These are phyloP conservation scores for Drosophila pachea DNA, from an alignment of 1,140 invertebrate genomes.

Conservation along the genomic window DNA sequence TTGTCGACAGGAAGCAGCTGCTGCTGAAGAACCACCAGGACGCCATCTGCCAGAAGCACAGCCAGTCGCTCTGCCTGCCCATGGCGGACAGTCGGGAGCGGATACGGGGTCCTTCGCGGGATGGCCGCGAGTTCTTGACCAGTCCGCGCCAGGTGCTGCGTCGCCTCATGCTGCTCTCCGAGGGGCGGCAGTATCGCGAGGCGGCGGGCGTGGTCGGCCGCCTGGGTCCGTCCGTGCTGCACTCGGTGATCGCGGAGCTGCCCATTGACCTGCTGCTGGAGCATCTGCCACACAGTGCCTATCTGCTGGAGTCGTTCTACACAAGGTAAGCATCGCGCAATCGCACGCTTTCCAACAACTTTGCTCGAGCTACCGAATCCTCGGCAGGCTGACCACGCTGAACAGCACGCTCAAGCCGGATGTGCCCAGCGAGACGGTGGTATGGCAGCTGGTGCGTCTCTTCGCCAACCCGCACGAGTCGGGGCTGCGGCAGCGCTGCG, in stretches of 20 bases:
- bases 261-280: conserved; percentile 93
- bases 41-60: conserved; percentile 42
- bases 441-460: conserved; percentile 89
- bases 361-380: not conserved
- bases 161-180: conserved; percentile 86
- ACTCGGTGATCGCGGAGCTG: conserved; percentile 86
- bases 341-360: not conserved
- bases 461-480: conserved; percentile 85
- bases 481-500: conserved; percentile 81
- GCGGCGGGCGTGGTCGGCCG: conserved; percentile 88
- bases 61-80: conserved; percentile 32
- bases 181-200: conserved; percentile 88
- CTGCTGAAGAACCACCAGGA: conserved; percentile 75
- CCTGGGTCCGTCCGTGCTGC: conserved; percentile 86
- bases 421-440: conserved; percentile 86
- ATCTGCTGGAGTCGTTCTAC: conserved; percentile 91
- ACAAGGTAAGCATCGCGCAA: conserved; percentile 81
- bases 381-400: conserved; percentile 80
- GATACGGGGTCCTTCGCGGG: conserved; percentile 79
- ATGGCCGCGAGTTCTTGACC: conserved; percentile 83
- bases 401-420: conserved; percentile 82
- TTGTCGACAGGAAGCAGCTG: conserved; percentile 63
- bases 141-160: conserved; percentile 87
- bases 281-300: conserved; percentile 90
- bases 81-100: conserved; percentile 82